phyloP scores from a whole-genome alignment of 2,113 vertebrate species.

The Pionites leucogaster region DNA sequence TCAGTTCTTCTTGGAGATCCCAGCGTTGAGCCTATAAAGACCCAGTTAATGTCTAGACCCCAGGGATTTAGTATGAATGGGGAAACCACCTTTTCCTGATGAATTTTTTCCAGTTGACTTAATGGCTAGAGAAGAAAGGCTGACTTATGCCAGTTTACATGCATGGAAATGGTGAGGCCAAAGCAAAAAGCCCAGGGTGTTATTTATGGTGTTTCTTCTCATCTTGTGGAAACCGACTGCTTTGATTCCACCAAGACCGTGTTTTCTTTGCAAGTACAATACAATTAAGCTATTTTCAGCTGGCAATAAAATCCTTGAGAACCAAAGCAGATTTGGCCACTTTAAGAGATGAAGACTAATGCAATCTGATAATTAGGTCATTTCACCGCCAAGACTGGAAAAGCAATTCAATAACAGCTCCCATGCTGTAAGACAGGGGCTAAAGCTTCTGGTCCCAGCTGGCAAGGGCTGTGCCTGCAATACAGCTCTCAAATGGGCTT shows the following conservation, averaged over 20 bases:
- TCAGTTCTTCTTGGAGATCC: constrained; percentile 28
- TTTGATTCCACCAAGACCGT: constrained; percentile 56
- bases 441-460: constrained; percentile 8
- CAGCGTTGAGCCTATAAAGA: neutral
- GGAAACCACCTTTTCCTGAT: constrained; percentile 50
- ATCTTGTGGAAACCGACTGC: constrained; percentile 41
- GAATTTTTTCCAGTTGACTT: constrained; percentile 60
- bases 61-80: constrained; percentile 43
- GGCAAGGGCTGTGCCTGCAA: neutral
- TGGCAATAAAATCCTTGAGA: constrained; percentile 59
- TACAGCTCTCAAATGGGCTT: neutral
- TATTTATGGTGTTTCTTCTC: constrained; percentile 63
- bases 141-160: constrained; percentile 29
- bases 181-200: neutral
- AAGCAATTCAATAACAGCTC: constrained; percentile 63
- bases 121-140: constrained; percentile 19
- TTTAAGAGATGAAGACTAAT: constrained; percentile 61
- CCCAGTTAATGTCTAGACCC: neutral
- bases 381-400: constrained; percentile 53
- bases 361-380: constrained; percentile 64
- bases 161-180: constrained; percentile 49
- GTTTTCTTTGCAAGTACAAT: constrained; percentile 43
- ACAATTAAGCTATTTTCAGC: constrained; percentile 63
- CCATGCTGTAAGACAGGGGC: neutral
- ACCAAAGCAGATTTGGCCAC: constrained; percentile 45